Conservation (phyloP, 1,140 invertebrate genomes). For the Eumeta japonica region DNA sequence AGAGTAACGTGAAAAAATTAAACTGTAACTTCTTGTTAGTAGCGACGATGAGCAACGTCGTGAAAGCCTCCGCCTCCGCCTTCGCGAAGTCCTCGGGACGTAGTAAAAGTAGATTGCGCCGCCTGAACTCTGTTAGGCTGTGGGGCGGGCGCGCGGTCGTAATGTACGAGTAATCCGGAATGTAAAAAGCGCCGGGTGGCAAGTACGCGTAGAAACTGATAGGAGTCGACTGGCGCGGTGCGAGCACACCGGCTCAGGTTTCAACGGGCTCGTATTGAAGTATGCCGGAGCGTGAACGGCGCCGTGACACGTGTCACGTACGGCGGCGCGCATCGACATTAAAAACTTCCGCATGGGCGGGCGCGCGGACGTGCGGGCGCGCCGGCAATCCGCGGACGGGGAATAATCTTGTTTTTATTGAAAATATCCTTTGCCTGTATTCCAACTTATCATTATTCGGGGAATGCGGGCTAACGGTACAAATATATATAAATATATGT, state of each 20-base stretch:
- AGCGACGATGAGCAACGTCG: conserved; percentile 22
- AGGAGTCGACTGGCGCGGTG: conserved; percentile 32
- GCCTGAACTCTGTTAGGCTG: too few species aligned
- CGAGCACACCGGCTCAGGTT: too few species aligned
- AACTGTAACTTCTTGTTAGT: conserved; percentile 25
- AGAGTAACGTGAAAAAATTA: conserved; percentile 19
- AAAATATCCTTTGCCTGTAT: too few species aligned
- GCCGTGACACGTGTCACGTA: conserved; percentile 2
- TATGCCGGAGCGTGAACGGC: conserved; percentile 26
- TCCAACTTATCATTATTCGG: too few species aligned
- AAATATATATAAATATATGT: too few species aligned
- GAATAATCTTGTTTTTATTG: too few species aligned
- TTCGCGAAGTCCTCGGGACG: conserved; percentile 14
- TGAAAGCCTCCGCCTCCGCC: too few species aligned
- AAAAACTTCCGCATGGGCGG: not conserved
- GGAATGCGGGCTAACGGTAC: too few species aligned
- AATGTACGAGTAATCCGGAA: not conserved
- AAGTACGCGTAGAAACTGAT: conserved; percentile 33
- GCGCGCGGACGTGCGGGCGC: not conserved
- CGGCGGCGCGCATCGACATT: not conserved
- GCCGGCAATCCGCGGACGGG: too few species aligned
- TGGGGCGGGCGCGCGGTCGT: not conserved
- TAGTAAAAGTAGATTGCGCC: conserved; percentile 23
- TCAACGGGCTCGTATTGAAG: too few species aligned
- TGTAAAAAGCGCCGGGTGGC: too few species aligned